phyloP scores from a whole-genome alignment of 2,888 invertebrate genomes.

The Epinotia demarniana region DNA sequence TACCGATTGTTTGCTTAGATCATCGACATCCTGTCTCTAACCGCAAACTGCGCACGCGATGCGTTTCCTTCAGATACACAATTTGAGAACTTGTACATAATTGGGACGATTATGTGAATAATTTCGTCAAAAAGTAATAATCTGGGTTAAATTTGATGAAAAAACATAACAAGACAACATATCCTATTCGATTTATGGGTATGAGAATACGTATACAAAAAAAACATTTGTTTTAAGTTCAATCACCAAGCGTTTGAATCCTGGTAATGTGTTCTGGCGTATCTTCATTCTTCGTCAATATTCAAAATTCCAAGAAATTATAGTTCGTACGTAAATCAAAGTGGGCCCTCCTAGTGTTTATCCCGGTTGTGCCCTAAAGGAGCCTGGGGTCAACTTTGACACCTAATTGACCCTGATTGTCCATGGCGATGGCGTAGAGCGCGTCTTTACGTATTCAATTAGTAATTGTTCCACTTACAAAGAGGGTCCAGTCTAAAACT shows the following conservation, averaged over 20 bases:
- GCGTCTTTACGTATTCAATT: too few relatives aligned
- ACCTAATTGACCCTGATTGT: too few relatives aligned
- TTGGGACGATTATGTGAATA: constrained; percentile 19
- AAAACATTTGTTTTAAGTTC: not conserved
- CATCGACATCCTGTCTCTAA: constrained; percentile 53
- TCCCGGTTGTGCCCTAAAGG: too few relatives aligned
- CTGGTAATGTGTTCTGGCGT: too few relatives aligned
- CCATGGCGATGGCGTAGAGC: too few relatives aligned
- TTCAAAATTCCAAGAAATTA: too few relatives aligned
- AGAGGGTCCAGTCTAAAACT: not conserved
- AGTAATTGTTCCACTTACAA: too few relatives aligned
- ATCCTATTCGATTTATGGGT: not conserved
- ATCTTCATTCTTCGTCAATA: too few relatives aligned
- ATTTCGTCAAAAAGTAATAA: constrained; percentile 1
- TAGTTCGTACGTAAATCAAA: too few relatives aligned
- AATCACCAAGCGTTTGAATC: not conserved
- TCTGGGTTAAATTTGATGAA: not conserved
- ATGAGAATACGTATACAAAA: not conserved
- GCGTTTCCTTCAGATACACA: constrained; percentile 23
- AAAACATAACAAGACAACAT: not conserved
- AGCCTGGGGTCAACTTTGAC: too few relatives aligned
- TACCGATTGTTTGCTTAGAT: constrained; percentile 49
- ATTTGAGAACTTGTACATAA: constrained; percentile 19
- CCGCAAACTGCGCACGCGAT: constrained; percentile 52
- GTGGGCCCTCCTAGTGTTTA: too few relatives aligned